phyloP scores from a whole-genome alignment of 2,113 vertebrate species.

The Abramis brama region DNA sequence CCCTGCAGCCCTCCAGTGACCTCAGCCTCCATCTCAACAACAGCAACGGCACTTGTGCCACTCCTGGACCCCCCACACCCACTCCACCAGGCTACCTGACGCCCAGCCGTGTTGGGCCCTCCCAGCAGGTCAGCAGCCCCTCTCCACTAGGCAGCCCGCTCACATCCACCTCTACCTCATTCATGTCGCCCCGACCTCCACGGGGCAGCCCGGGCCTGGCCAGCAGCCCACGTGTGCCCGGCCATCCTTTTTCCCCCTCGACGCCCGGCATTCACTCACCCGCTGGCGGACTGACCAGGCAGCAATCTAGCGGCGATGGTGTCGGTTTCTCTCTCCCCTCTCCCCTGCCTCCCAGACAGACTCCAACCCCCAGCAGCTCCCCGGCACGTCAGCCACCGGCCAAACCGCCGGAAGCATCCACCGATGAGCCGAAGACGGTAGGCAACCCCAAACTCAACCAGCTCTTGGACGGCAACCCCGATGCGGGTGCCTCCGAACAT shows the following conservation, averaged over 20 bases:
- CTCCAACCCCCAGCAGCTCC: conserved; percentile 68
- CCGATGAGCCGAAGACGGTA: conserved; percentile 41
- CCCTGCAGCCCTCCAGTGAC: conserved; percentile 69
- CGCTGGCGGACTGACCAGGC: conserved; percentile 75
- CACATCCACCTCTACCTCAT: conserved; percentile 86
- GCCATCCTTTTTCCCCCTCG: conserved; percentile 87
- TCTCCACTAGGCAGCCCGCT: conserved; percentile 86
- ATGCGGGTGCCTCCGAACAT: conserved; percentile 61
- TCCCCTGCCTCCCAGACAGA: conserved; percentile 79
- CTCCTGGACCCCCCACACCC: conserved; percentile 66
- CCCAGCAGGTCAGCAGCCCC: conserved; percentile 73
- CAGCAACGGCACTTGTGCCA: conserved; percentile 75
- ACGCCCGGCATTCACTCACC: conserved; percentile 85
- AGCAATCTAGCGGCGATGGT: conserved; percentile 76
- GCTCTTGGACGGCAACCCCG: conserved; percentile 76
- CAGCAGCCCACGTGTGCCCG: conserved; percentile 79
- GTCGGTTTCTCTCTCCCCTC: conserved; percentile 80
- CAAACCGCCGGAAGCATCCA: conserved; percentile 70
- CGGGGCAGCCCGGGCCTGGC: conserved; percentile 84
- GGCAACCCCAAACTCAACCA: conserved; percentile 84
- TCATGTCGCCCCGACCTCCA: conserved; percentile 88
- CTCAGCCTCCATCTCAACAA: conserved; percentile 79
- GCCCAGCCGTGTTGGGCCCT: conserved; percentile 67
- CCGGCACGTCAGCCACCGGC: conserved; percentile 74
- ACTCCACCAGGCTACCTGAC: conserved; percentile 70